These are phyloP conservation scores for Monarcha castaneiventris DNA, from an alignment of 2,113 vertebrate genomes.

Conservation along the genomic window DNA sequence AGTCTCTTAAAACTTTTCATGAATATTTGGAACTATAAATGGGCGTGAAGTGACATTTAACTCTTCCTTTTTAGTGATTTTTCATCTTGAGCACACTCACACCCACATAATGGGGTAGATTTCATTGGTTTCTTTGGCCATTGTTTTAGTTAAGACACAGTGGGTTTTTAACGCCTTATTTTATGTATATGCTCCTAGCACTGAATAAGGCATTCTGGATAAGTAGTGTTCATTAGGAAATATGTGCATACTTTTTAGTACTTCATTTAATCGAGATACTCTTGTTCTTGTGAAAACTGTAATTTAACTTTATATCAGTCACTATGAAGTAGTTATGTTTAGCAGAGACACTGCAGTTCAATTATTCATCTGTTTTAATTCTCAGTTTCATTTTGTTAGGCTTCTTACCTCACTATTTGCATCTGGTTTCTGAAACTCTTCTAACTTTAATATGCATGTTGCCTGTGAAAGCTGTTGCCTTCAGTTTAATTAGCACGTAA, in stretches of 20 bases:
- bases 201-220: background rate
- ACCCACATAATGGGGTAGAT: background rate
- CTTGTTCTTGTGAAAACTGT: background rate
- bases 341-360: background rate
- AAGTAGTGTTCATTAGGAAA: background rate
- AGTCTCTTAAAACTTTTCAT: slow-evolving; percentile 21
- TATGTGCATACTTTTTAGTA: background rate
- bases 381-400: background rate
- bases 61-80: slow-evolving; percentile 14
- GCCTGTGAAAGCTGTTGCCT: background rate
- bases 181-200: background rate
- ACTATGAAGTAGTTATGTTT: background rate
- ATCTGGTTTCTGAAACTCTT: background rate
- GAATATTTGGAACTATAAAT: slow-evolving; percentile 14
- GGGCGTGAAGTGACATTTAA: slow-evolving; percentile 33
- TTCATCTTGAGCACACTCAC: background rate
- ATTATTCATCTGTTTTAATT: background rate
- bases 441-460: background rate
- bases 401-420: slow-evolving; percentile 11
- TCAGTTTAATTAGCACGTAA: slow-evolving; percentile 13
- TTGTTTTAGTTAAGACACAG: background rate
- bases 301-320: background rate
- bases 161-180: background rate
- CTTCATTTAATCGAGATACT: background rate
- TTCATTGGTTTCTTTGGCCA: background rate